Conservation (phyloP, 1,140 invertebrate genomes). For the Lethrus apterus region DNA sequence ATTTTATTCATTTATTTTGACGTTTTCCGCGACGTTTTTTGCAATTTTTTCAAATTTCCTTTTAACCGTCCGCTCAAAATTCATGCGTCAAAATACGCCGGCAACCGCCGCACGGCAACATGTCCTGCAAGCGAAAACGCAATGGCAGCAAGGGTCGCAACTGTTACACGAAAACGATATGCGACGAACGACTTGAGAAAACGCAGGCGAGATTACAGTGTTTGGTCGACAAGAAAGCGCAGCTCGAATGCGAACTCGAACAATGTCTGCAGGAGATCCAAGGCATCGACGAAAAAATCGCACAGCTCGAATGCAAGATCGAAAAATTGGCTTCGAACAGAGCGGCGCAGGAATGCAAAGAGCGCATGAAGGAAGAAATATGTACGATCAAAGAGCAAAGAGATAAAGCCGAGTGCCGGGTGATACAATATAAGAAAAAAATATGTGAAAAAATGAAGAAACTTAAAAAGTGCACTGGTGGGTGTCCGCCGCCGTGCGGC, state of each 20-base stretch:
- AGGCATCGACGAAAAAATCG: constrained; percentile 3
- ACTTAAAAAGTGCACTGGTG: constrained; percentile 1
- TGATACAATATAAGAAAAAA: constrained; percentile 1
- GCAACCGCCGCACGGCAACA: too few relatives aligned
- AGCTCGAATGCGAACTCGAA: constrained; percentile 3
- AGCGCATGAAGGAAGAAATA: constrained; percentile 7
- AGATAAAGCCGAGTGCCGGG: not conserved
- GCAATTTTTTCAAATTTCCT: too few relatives aligned
- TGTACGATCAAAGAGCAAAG: constrained; percentile 8
- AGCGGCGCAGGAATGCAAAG: constrained; percentile 1
- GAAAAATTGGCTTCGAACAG: not conserved
- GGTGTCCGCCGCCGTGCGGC: too few relatives aligned
- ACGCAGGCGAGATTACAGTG: not conserved
- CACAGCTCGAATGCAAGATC: constrained; percentile 1
- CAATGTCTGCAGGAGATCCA: constrained; percentile 3
- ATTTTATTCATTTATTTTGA: too few relatives aligned
- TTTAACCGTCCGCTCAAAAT: too few relatives aligned
- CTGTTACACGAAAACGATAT: not conserved
- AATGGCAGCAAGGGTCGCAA: too few relatives aligned
- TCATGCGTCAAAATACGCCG: too few relatives aligned
- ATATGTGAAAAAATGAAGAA: constrained; percentile 4
- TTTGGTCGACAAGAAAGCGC: not conserved
- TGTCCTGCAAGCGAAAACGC: too few relatives aligned
- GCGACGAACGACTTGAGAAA: constrained; percentile 2
- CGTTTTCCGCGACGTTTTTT: too few relatives aligned